phyloP scores from a whole-genome alignment of 1,140 invertebrate species.

The Amyelois transitella region DNA sequence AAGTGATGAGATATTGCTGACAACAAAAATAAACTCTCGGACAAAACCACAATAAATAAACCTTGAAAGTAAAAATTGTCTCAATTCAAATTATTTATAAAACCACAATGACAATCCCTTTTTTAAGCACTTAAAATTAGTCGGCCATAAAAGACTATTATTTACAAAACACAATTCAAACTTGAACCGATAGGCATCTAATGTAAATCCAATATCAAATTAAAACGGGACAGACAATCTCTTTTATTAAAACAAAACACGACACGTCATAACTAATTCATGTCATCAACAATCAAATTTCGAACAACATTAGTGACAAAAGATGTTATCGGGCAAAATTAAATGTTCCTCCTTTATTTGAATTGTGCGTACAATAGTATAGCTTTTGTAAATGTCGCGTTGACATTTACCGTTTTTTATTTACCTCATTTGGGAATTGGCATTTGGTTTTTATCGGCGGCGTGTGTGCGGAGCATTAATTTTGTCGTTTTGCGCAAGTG shows the following conservation, averaged over 20 bases:
- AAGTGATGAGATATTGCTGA: no score
- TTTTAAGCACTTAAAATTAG: neutral
- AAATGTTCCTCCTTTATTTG: conserved; percentile 22
- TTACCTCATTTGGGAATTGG: conserved; percentile 51
- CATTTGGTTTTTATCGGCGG: conserved; percentile 56
- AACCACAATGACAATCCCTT: neutral
- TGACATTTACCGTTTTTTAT: conserved; percentile 63
- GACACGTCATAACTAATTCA: conserved; percentile 17
- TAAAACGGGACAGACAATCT: neutral
- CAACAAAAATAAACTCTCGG: no score
- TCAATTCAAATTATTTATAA: no score
- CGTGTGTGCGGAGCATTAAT: conserved; percentile 58
- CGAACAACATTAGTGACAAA: conserved; percentile 22
- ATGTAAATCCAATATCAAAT: neutral
- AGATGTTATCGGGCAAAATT: conserved; percentile 22
- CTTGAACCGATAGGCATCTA: neutral
- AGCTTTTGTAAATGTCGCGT: conserved; percentile 38
- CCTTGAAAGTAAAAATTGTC: neutral
- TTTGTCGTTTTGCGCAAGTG: conserved; percentile 32
- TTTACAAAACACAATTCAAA: neutral
- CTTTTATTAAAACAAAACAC: conserved; percentile 25
- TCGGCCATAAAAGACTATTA: neutral
- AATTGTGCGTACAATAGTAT: neutral
- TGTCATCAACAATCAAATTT: conserved; percentile 4
- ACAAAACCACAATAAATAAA: neutral